These are phyloP conservation scores for Congeria kusceri DNA, from an alignment of 2,888 invertebrate species.

Conservation along the genomic window DNA sequence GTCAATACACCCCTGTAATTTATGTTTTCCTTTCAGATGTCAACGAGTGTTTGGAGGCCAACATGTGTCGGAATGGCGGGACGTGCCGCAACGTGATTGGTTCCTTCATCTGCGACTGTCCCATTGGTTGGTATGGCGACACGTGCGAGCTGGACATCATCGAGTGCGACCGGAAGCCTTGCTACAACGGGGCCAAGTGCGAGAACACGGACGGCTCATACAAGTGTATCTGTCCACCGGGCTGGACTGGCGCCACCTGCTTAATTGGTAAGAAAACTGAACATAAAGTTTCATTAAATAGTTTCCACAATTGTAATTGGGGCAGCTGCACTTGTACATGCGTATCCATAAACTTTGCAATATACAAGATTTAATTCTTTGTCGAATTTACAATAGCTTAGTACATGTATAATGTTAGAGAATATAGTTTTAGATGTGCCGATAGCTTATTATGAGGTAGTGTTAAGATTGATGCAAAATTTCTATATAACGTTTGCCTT, in stretches of 20 bases:
- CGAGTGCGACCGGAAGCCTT: conserved; percentile 59
- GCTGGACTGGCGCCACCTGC: conserved; percentile 62
- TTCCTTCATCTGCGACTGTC: conserved; percentile 57
- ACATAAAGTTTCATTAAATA: too few species aligned
- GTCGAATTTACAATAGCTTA: too few species aligned
- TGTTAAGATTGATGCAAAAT: too few species aligned
- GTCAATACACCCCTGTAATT: too few species aligned
- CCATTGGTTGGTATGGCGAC: conserved; percentile 89
- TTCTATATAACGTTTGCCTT: too few species aligned
- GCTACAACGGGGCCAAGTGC: conserved; percentile 60
- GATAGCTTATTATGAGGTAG: too few species aligned
- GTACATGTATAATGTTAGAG: too few species aligned
- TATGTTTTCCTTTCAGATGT: conserved; percentile 38
- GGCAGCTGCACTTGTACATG: too few species aligned
- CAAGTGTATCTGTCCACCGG: conserved; percentile 53
- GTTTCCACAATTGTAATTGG: too few species aligned
- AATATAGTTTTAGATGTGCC: too few species aligned
- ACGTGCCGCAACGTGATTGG: conserved; percentile 59
- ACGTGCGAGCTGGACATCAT: conserved; percentile 90
- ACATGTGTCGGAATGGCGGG: conserved; percentile 60
- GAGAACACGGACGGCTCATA: conserved; percentile 58
- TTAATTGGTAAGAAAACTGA: conserved; percentile 46
- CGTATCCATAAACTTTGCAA: too few species aligned
- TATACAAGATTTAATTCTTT: too few species aligned
- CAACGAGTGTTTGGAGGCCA: conserved; percentile 53